These are phyloP conservation scores for Pocillopora grandis DNA, from an alignment of 92 coral and sea anemone genomes.

Conservation along the genomic window DNA sequence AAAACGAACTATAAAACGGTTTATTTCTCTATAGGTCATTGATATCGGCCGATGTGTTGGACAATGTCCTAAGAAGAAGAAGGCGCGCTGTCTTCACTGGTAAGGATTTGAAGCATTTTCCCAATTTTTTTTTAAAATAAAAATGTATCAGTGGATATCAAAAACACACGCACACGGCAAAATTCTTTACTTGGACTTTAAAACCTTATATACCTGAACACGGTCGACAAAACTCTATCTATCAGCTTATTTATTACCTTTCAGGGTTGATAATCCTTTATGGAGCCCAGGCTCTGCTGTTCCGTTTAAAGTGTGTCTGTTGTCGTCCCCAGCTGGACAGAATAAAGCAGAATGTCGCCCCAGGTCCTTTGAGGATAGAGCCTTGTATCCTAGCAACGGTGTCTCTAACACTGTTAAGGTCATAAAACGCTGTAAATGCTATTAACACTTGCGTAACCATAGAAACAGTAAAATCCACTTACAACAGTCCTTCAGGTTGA, in stretches of 20 bases:
- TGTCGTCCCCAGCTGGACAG: neutral
- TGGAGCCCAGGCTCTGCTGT: neutral
- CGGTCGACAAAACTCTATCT: neutral
- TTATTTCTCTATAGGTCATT: conserved; percentile 20
- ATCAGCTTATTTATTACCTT: neutral
- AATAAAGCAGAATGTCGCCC: conserved; percentile 17
- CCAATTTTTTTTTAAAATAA: too few species aligned
- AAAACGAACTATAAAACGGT: neutral
- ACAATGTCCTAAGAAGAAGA: conserved; percentile 26
- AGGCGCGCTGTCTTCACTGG: conserved; percentile 38
- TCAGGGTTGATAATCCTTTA: conserved; percentile 24
- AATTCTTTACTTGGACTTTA: too few species aligned
- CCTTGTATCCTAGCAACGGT: conserved; percentile 3
- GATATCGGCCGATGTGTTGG: conserved; percentile 56
- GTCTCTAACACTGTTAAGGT: conserved; percentile 17
- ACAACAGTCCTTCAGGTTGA: neutral
- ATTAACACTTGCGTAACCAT: neutral
- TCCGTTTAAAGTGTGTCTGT: conserved; percentile 22
- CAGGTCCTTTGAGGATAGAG: conserved; percentile 9
- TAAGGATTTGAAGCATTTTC: neutral
- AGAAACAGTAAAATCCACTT: neutral
- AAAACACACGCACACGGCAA: too few species aligned
- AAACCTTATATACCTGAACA: too few species aligned
- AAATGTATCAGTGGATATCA: too few species aligned
- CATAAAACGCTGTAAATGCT: conserved; percentile 43